Conservation (phyloP, 2,797 vertebrate species). For the Phyllotis vaccarum region DNA sequence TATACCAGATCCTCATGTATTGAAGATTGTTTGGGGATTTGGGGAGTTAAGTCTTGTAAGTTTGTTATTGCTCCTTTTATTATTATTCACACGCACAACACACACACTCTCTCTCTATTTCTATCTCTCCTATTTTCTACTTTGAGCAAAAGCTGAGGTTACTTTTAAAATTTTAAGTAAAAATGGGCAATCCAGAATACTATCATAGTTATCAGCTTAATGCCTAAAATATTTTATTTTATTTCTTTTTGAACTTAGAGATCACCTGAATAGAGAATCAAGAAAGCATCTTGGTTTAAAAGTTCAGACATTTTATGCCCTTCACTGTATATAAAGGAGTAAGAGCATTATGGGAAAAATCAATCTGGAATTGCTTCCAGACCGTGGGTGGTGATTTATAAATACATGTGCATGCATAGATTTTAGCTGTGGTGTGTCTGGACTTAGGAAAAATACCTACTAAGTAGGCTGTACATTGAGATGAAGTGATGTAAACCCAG, state of each 20-base stretch:
- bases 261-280: not conserved
- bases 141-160: not conserved
- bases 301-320: not conserved
- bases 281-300: not conserved
- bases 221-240: not conserved
- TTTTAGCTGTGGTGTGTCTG: constrained; percentile 11
- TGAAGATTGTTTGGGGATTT: not conserved
- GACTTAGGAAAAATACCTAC: not conserved
- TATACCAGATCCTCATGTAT: not conserved
- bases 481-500: not conserved
- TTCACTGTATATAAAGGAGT: not conserved
- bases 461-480: not conserved
- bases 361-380: not conserved
- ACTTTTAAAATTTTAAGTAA: constrained; percentile 31
- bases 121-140: not conserved
- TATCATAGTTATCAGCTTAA: not conserved
- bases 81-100: no score
- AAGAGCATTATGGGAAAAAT: not conserved
- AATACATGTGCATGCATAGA: not conserved
- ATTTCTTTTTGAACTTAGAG: constrained; percentile 37
- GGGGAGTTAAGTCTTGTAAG: not conserved
- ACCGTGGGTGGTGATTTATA: not conserved
- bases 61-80: not conserved
- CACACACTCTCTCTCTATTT: not conserved
- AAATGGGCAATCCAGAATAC: not conserved